phyloP scores from a whole-genome alignment of 2,113 vertebrate species.

The Sprattus sprattus region DNA sequence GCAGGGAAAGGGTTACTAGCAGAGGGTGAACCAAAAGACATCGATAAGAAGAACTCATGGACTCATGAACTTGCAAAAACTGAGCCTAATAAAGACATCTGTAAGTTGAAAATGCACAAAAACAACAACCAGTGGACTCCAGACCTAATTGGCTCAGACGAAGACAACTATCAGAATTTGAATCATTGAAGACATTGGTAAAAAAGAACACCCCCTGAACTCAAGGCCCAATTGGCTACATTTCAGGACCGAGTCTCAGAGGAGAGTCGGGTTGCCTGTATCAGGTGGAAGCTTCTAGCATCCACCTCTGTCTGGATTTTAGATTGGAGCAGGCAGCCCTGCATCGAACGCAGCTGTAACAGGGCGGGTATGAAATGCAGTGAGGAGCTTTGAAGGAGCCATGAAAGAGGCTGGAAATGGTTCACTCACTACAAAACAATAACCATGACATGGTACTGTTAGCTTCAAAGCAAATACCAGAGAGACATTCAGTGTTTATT shows the following conservation, averaged over 20 bases:
- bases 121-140: no score
- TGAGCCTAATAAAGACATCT: no score
- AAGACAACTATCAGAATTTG: no score
- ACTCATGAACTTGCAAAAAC: no score
- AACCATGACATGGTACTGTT: background rate
- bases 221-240: background rate
- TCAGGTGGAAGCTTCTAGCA: background rate
- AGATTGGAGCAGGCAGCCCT: background rate
- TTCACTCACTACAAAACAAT: background rate
- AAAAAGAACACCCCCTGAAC: background rate
- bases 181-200: background rate
- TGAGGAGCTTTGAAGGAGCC: background rate
- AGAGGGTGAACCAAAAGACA: background rate
- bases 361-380: background rate
- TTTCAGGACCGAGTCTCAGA: background rate
- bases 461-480: background rate
- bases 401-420: background rate
- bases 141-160: no score
- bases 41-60: background rate
- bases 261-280: background rate
- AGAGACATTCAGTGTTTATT: background rate
- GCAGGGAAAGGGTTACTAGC: background rate
- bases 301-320: background rate
- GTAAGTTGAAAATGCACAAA: no score
- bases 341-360: background rate